phyloP scores from a whole-genome alignment of 2,113 vertebrate genomes.

The Pipra filicauda region DNA sequence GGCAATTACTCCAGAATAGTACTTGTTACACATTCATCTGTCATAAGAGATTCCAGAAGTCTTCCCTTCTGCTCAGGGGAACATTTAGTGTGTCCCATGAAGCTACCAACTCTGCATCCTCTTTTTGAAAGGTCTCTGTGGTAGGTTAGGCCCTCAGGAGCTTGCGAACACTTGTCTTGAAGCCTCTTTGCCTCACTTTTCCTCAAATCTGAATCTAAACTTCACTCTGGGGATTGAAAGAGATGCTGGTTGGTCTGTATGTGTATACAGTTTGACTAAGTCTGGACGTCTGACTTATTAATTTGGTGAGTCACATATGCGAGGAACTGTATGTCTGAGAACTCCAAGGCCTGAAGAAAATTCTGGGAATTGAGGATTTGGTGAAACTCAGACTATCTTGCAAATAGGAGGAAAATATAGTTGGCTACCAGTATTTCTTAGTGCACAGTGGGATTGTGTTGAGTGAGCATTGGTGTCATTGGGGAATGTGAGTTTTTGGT shows the following conservation, averaged over 20 bases:
- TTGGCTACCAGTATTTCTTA: background rate
- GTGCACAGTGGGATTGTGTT: background rate
- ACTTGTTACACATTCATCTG: rapidly evolving
- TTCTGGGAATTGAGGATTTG: background rate
- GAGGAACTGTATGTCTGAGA: background rate
- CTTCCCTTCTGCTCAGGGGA: background rate
- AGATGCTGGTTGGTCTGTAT: background rate
- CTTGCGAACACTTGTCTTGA: background rate
- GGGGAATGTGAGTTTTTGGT: background rate
- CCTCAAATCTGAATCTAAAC: background rate
- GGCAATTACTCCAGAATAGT: background rate
- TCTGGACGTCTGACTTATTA: background rate
- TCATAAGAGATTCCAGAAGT: background rate
- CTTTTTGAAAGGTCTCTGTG: background rate
- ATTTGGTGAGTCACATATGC: background rate
- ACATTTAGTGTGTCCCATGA: rapidly evolving
- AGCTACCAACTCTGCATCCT: background rate
- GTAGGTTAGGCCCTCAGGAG: background rate
- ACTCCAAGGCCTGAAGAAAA: background rate
- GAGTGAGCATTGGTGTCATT: background rate
- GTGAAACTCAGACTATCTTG: background rate
- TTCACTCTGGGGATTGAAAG: background rate
- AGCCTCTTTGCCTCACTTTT: background rate
- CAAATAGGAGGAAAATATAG: background rate
- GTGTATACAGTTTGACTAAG: background rate